These are phyloP conservation scores for Pyrrhosoma nymphula DNA, from an alignment of 2,888 invertebrate genomes.

Conservation along the genomic window DNA sequence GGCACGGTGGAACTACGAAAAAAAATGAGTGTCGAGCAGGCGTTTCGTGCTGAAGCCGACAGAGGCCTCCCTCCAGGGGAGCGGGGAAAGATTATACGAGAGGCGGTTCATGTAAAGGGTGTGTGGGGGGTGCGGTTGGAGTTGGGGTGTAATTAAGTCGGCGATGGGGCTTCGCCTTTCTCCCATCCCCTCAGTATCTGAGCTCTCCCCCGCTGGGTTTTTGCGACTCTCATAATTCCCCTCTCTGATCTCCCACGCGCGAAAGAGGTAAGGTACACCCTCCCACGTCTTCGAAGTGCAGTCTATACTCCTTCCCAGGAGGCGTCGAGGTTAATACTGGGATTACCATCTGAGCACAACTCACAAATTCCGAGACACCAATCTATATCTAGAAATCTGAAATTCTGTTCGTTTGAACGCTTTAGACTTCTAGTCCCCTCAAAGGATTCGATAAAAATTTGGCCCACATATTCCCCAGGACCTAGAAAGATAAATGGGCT, in stretches of 20 bases:
- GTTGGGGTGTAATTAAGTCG: conserved; percentile 17
- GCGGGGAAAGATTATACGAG: neutral
- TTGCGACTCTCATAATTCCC: neutral
- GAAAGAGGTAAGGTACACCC: too few species aligned
- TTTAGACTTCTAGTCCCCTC: too few species aligned
- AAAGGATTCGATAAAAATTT: too few species aligned
- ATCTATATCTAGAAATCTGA: too few species aligned
- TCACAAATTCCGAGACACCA: too few species aligned
- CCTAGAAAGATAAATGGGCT: too few species aligned
- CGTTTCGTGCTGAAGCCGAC: neutral
- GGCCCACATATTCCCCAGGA: too few species aligned
- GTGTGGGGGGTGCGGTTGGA: neutral
- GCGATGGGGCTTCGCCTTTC: neutral
- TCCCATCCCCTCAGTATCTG: neutral
- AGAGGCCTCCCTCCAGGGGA: neutral
- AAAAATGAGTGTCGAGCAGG: neutral
- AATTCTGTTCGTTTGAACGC: too few species aligned
- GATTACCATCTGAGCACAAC: too few species aligned
- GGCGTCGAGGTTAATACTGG: too few species aligned
- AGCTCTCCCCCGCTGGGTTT: neutral
- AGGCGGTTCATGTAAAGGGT: neutral
- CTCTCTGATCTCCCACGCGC: neutral
- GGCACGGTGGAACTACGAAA: neutral
- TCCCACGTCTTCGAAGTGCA: too few species aligned
- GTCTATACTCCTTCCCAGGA: too few species aligned